A percentile compares a stretch with the other conserved stretches of the same genome.
Evolutionary conservation across 1,140 invertebrate species (phyloP).

Genomic region (Magallana ariakensis): DNA sequence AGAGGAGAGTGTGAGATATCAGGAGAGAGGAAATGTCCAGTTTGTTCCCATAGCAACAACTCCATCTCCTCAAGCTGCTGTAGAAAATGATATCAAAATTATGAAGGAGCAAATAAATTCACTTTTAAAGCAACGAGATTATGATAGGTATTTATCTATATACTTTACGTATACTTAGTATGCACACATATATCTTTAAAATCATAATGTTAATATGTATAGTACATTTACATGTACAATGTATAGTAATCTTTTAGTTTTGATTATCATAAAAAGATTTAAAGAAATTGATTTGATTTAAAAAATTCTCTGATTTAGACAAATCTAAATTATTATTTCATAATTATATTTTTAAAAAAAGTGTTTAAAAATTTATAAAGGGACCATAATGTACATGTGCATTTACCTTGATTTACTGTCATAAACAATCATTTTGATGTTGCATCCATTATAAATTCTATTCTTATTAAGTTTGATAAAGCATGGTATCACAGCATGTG

Average conservation of each 20-base stretch:
- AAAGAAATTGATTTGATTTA: background rate
- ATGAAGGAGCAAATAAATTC: background rate
- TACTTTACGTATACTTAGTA: too few relatives aligned
- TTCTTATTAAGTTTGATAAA: constrained; percentile 7
- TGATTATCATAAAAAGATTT: too few relatives aligned
- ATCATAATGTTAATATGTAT: too few relatives aligned
- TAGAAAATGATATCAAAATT: constrained; percentile 4
- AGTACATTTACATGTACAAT: too few relatives aligned
- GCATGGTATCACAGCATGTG: background rate
- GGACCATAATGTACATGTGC: too few relatives aligned
- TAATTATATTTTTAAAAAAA: too few relatives aligned
- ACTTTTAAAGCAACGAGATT: background rate
- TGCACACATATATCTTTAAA: background rate
- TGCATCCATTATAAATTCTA: background rate
- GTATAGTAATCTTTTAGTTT: too few relatives aligned
- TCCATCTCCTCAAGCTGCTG: background rate
- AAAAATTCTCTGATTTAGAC: background rate
- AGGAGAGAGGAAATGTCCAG: constrained; percentile 8
- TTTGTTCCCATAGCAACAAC: background rate
- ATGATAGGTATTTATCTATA: constrained; percentile 24
- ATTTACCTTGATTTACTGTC: too few relatives aligned
- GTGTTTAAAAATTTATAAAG: too few relatives aligned
- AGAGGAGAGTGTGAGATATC: background rate
- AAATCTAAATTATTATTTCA: too few relatives aligned
- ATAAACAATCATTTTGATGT: too few relatives aligned